Conservation (phyloP, 2,797 vertebrate genomes). For the Alfaro cultratus region DNA sequence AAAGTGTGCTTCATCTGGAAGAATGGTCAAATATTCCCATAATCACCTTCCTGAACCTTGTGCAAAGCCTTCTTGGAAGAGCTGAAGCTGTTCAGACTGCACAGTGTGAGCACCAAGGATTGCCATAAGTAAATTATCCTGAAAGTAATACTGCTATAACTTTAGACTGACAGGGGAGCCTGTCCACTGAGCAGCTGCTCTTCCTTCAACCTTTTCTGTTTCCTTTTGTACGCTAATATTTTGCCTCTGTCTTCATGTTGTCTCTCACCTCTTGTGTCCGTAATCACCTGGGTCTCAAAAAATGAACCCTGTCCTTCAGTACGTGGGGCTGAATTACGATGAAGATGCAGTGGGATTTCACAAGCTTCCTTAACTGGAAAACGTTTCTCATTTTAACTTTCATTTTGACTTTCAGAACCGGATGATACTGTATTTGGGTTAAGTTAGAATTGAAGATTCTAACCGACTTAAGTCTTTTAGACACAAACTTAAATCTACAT, state of each 20-base stretch:
- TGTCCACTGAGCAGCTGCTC: constrained; percentile 1
- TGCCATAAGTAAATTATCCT: not conserved
- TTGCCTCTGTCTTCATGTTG: not conserved
- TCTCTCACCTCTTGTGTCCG: not conserved
- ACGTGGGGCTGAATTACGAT: not conserved
- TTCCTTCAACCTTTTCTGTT: not conserved
- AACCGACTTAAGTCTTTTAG: not conserved
- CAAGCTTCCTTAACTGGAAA: too few species aligned
- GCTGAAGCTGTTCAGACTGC: not conserved
- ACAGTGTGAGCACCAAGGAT: not conserved
- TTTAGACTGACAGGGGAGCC: not conserved
- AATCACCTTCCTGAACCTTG: not conserved
- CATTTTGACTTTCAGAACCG: not conserved
- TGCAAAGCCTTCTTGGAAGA: not conserved
- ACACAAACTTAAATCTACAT: too few species aligned
- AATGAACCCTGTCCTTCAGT: not conserved
- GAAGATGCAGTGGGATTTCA: not conserved
- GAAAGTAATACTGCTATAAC: not conserved
- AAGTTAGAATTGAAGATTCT: not conserved
- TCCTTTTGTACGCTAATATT: not conserved
- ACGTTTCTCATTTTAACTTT: not conserved
- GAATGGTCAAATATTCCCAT: not conserved
- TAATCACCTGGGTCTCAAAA: not conserved
- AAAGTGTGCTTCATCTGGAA: not conserved
- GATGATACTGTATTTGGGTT: not conserved